A percentile compares a stretch with the other conserved stretches of the same genome.
Evolutionary conservation across 35 echinoderm and acorn worm species (phyloP).

Genomic region (Heliocidaris erythrogramma): DNA sequence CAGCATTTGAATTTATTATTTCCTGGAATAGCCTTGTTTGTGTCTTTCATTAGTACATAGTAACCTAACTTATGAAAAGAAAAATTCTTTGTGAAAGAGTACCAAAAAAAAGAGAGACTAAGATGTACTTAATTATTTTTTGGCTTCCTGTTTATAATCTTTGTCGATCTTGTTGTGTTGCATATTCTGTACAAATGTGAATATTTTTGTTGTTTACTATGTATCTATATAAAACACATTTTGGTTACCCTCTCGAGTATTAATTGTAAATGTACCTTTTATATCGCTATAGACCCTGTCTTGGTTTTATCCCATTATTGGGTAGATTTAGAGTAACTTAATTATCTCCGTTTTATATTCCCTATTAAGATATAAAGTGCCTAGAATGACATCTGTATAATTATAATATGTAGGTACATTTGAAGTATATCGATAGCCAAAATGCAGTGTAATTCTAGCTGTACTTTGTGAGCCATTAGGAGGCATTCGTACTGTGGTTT

Average conservation of each 20-base stretch:
- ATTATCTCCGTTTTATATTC: not conserved
- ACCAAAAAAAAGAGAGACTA: not conserved
- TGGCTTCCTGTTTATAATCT: conserved; percentile 31
- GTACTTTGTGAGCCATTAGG: not conserved
- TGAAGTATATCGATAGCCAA: not conserved
- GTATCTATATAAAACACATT: not conserved
- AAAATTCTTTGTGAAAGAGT: not conserved
- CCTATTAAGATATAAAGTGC: not conserved
- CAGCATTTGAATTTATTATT: conserved; percentile 1
- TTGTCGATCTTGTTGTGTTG: conserved; percentile 12
- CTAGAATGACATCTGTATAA: not conserved
- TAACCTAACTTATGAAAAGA: conserved; percentile 10
- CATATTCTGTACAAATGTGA: conserved; percentile 41
- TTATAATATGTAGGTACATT: not conserved
- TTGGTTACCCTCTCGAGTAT: not conserved
- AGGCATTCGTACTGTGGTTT: not conserved
- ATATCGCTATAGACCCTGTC: not conserved
- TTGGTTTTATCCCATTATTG: not conserved
- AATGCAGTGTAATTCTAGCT: not conserved
- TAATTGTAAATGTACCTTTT: not conserved
- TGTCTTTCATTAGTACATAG: conserved; percentile 34
- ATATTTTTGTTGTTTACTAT: conserved; percentile 31
- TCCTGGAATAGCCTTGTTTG: conserved; percentile 32
- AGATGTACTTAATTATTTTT: conserved; percentile 46
- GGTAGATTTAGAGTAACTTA: not conserved